A percentile compares a stretch with the other conserved stretches of the same genome.
Conservation (phyloP, 2,888 invertebrate genomes). For the Chesias legatella region DNA sequence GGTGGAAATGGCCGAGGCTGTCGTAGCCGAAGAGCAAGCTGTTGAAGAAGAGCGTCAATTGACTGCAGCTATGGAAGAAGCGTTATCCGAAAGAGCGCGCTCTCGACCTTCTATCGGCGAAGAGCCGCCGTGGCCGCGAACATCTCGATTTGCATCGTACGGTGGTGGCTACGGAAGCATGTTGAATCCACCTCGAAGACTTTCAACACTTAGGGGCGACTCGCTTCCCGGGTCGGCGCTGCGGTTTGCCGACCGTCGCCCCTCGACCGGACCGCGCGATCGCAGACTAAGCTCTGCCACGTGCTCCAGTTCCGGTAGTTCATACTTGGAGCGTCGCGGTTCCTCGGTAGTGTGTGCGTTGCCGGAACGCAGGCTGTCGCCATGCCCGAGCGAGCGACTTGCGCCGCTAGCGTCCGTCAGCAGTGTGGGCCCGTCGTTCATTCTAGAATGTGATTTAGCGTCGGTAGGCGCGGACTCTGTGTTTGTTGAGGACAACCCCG, state of each 20-base stretch:
- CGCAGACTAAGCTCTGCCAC: conserved; percentile 90
- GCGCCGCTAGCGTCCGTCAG: conserved; percentile 91
- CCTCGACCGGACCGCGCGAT: conserved; percentile 70
- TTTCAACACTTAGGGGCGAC: conserved; percentile 78
- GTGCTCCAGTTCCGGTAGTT: conserved; percentile 91
- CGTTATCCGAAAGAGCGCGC: conserved; percentile 69
- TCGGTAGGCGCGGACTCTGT: conserved; percentile 90
- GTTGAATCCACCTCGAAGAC: conserved; percentile 84
- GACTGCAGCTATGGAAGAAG: conserved; percentile 86
- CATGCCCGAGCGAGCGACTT: conserved; percentile 83
- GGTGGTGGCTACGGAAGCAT: conserved; percentile 86
- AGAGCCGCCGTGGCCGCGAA: conserved; percentile 79
- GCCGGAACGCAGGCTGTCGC: conserved; percentile 90
- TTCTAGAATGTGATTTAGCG: conserved; percentile 85
- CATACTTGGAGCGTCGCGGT: conserved; percentile 89
- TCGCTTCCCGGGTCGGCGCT: conserved; percentile 82
- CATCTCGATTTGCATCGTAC: conserved; percentile 68
- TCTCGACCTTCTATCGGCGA: conserved; percentile 84
- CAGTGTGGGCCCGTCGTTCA: conserved; percentile 86
- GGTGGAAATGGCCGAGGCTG: conserved; percentile 89
- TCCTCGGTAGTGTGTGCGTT: conserved; percentile 89
- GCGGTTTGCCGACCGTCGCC: conserved; percentile 73
- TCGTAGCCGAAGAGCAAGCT: conserved; percentile 83
- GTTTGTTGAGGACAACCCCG: conserved; percentile 85
- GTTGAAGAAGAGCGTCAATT: conserved; percentile 87